These are phyloP conservation scores for Pseudotriccus pelzelni DNA, from an alignment of 2,797 vertebrate genomes.

Conservation along the genomic window DNA sequence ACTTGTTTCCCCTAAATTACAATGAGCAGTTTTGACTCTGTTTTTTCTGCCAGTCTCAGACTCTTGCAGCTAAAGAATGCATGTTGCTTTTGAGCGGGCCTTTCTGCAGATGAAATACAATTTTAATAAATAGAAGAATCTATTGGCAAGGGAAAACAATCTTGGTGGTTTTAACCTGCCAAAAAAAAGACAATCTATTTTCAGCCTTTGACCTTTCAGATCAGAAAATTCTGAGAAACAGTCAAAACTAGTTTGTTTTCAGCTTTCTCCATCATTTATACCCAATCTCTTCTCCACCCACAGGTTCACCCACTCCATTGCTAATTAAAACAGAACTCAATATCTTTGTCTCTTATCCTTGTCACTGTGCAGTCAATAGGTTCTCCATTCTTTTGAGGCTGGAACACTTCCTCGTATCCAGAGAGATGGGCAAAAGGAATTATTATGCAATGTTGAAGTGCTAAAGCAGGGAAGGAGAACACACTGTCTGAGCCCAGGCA, in stretches of 20 bases:
- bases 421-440: background rate
- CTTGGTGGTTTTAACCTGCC: background rate
- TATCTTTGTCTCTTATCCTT: slow-evolving; percentile 16
- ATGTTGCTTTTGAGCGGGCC: background rate
- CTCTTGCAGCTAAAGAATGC: background rate
- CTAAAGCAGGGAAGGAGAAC: background rate
- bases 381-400: background rate
- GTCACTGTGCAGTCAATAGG: background rate
- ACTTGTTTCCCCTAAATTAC: background rate
- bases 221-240: background rate
- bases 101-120: slow-evolving; percentile 6
- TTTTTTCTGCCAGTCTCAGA: background rate
- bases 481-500: background rate
- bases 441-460: background rate
- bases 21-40: background rate
- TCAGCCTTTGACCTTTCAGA: slow-evolving; percentile 41
- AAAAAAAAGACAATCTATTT: background rate
- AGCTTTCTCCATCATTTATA: slow-evolving; percentile 45
- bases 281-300: slow-evolving; percentile 34
- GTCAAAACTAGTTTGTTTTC: slow-evolving; percentile 52
- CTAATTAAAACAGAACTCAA: slow-evolving; percentile 56
- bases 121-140: slow-evolving; percentile 39
- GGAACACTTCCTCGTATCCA: background rate
- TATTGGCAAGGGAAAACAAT: background rate
- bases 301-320: slow-evolving; percentile 42